phyloP scores from a whole-genome alignment of 2,888 invertebrate species.

The Ptychoptera albimana region DNA sequence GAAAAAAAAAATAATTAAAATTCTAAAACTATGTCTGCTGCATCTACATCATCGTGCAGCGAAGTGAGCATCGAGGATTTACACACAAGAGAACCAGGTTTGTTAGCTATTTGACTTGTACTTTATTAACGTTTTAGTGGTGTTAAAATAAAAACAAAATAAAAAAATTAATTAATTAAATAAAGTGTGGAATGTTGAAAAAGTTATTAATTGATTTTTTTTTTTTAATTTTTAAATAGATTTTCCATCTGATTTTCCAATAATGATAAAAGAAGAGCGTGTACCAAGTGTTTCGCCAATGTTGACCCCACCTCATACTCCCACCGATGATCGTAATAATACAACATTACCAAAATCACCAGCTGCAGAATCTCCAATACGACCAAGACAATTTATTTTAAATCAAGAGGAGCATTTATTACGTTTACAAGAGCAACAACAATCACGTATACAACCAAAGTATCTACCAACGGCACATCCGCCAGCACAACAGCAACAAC shows the following conservation, averaged over 20 bases:
- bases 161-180: not conserved
- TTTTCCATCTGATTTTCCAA: conserved; percentile 41
- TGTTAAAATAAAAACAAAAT: not conserved
- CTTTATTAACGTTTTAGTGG: not conserved
- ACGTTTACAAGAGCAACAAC: conserved; percentile 3
- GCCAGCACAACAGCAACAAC: conserved; percentile 14
- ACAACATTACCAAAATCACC: conserved; percentile 3
- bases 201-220: not conserved
- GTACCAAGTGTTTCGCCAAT: conserved; percentile 39
- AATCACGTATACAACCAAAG: conserved; percentile 18
- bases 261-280: conserved; percentile 45
- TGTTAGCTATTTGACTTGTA: conserved; percentile 11
- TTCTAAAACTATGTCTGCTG: conserved; percentile 24
- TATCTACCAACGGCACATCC: conserved; percentile 6
- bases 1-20: too few species aligned
- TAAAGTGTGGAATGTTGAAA: not conserved
- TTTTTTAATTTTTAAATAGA: conserved; percentile 23
- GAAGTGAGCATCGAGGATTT: conserved; percentile 32
- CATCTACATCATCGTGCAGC: conserved; percentile 28
- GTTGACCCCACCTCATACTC: conserved; percentile 57
- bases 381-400: not conserved
- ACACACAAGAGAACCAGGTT: conserved; percentile 28
- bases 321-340: conserved; percentile 36
- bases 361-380: conserved; percentile 1
- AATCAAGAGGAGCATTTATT: not conserved